phyloP scores from a whole-genome alignment of 2,888 invertebrate species.

The Clistopyga incitator region DNA sequence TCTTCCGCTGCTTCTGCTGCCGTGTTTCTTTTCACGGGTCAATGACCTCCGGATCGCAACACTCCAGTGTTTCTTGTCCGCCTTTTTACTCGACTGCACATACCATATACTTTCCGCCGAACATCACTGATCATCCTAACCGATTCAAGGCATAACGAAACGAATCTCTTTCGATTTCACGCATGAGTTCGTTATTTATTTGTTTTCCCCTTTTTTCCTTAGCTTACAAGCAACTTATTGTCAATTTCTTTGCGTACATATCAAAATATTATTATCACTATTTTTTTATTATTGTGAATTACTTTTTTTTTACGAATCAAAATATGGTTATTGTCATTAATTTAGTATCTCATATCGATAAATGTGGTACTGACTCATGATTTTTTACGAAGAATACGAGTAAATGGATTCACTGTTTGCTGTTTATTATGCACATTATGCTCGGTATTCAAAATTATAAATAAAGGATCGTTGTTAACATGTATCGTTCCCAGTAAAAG shows the following conservation, averaged over 20 bases:
- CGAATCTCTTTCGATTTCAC: constrained; percentile 11
- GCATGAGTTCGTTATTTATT: constrained; percentile 35
- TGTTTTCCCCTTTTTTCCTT: not conserved
- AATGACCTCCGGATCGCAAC: constrained; percentile 71
- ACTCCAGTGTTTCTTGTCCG: constrained; percentile 16
- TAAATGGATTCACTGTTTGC: too few relatives aligned
- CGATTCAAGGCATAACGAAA: constrained; percentile 47
- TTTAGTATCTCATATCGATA: not conserved
- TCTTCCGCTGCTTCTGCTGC: constrained; percentile 67
- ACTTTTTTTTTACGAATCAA: too few relatives aligned
- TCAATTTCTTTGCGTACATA: not conserved
- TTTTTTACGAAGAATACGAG: too few relatives aligned
- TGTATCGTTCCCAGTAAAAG: too few relatives aligned
- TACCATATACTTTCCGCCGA: not conserved
- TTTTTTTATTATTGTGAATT: not conserved
- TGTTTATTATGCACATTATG: too few relatives aligned
- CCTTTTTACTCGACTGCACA: constrained; percentile 19
- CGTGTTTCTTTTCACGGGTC: constrained; percentile 71
- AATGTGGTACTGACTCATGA: too few relatives aligned
- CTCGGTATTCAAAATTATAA: not conserved
- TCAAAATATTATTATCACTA: not conserved
- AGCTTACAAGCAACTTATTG: not conserved
- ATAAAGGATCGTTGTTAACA: not conserved
- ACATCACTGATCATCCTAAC: not conserved
- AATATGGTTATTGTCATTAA: not conserved